These are phyloP conservation scores for Latrodectus hesperus DNA, from an alignment of 2,888 invertebrate species.

Conservation along the genomic window DNA sequence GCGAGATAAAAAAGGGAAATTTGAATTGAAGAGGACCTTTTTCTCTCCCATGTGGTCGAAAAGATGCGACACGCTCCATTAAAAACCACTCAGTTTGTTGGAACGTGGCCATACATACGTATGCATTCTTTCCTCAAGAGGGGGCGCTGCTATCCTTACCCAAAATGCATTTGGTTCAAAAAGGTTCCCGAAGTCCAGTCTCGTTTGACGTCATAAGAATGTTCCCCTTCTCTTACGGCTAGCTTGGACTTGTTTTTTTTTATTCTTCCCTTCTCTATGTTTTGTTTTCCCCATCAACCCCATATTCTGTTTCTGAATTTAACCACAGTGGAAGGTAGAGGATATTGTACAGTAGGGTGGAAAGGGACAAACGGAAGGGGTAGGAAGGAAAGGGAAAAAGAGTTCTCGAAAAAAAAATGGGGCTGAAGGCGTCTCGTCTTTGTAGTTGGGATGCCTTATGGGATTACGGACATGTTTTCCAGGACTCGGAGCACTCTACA, in stretches of 20 bases:
- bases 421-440: constrained; percentile 27
- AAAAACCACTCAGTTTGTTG: constrained; percentile 54
- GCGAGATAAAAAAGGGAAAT: not conserved
- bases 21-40: constrained; percentile 25
- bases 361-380: constrained; percentile 6
- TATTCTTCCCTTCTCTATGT: constrained; percentile 5
- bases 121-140: constrained; percentile 29
- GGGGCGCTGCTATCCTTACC: constrained; percentile 26
- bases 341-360: not conserved
- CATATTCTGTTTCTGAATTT: constrained; percentile 37
- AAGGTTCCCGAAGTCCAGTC: constrained; percentile 39
- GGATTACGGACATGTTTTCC: constrained; percentile 67
- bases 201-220: constrained; percentile 57
- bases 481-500: constrained; percentile 41
- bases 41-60: constrained; percentile 41
- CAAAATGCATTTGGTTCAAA: constrained; percentile 48
- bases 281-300: not conserved
- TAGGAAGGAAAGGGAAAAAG: not conserved
- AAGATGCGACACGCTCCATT: constrained; percentile 46
- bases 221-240: too few relatives aligned
- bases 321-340: constrained; percentile 45
- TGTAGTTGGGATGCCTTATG: constrained; percentile 68
- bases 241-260: constrained; percentile 12
- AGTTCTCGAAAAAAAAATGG: constrained; percentile 5
- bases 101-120: constrained; percentile 40